Base-by-base conservation (phyloP, 2,888 invertebrate species). In the Helleia helle region DNA sequence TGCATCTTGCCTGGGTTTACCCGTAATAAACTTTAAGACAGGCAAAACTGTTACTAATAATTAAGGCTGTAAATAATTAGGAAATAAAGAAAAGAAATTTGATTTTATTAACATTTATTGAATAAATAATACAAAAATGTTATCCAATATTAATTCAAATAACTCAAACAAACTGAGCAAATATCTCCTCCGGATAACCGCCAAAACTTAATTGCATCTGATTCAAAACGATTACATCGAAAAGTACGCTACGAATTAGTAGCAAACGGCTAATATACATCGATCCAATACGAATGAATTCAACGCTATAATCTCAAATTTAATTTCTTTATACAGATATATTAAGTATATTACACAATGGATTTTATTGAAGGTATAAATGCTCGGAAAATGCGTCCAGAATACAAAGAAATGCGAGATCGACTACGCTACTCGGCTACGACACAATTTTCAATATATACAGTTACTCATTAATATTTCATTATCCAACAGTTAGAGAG, bases 81-180 rank as follows among this genome's bases (percentile, higher is more conserved):
- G 27, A 36, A 43, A 49, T 57, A 52, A 51, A 64, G 59, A 61
- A 52, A 47, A 24, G n/a, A n/a, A 15, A 26, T 50, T 56, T 73
- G 80, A 81, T 81, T 83, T 81, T 80, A 81, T 81, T 79, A 83
- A 83, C 83, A 83, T 83, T 81, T 83, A 83, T 80, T 79, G 80
- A 81, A 80, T 7, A 81, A 80, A 80, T 80, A 79, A 80, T 81
- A 80, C 77, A 80, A 81, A 81, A 79, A 67, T 73, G 71, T 68
- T 75, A 75, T 73, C 58, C 66, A 68, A 61, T 71, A 74, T 71
- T 65, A 71, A 64, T 70, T 67, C 68, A 65, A 54, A 62, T 65
- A 74, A 72, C 66, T 62, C 56, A 71, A 65, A 73, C 64, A 62
- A 73, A 74, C 72, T 77, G 81, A 81, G 74, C 79, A 73, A 72